Conservation (phyloP, 2,888 invertebrate genomes). For the Cynaeus angustus region DNA sequence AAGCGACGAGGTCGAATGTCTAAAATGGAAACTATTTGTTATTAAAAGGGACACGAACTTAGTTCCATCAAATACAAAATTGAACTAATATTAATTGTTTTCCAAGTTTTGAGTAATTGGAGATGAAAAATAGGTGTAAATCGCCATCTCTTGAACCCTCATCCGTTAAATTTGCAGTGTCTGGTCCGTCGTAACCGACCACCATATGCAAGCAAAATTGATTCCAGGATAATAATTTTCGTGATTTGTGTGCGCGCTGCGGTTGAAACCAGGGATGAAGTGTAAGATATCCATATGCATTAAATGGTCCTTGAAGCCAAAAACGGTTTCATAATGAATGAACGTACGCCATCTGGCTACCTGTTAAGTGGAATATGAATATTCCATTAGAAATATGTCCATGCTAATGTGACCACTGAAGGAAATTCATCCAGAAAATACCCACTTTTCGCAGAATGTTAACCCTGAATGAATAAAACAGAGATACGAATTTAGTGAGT, state of each 20-base stretch:
- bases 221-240: slow-evolving; percentile 38
- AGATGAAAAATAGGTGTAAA: background rate
- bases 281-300: slow-evolving; percentile 49
- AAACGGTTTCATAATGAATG: slow-evolving; percentile 47
- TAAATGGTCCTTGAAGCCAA: slow-evolving; percentile 48
- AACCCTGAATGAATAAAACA: slow-evolving; percentile 19
- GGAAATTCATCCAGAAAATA: slow-evolving; percentile 42
- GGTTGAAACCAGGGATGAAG: slow-evolving; percentile 40
- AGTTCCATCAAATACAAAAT: too few species aligned
- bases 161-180: slow-evolving; percentile 12
- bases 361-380: slow-evolving; percentile 50
- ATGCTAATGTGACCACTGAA: slow-evolving; percentile 46
- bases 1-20: too few species aligned
- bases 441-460: slow-evolving; percentile 22
- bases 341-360: slow-evolving; percentile 45
- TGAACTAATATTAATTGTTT: too few species aligned
- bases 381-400: slow-evolving; percentile 49
- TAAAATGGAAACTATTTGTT: too few species aligned
- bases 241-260: slow-evolving; percentile 43
- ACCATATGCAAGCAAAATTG: slow-evolving; percentile 23
- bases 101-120: too few species aligned
- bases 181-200: slow-evolving; percentile 16
- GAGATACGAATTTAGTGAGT: background rate
- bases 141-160: background rate
- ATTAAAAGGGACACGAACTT: too few species aligned